Evolutionary conservation across 2,888 invertebrate genomes (phyloP).

Genomic region (Melanophora roralis): DNA sequence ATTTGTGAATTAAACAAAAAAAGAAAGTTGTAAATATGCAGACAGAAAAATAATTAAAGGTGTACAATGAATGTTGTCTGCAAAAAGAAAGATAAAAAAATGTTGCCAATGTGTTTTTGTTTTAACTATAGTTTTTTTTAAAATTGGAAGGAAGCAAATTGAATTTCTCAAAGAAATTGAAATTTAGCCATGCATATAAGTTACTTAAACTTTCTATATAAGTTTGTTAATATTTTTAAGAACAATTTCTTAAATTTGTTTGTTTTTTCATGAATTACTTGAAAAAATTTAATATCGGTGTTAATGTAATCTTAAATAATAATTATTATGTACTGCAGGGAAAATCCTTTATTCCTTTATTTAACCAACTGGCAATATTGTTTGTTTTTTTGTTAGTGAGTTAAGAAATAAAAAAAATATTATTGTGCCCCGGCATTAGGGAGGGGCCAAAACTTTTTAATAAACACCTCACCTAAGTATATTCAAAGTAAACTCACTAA

Average conservation of each 20-base stretch:
- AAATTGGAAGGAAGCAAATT: too few relatives aligned
- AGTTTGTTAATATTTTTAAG: too few relatives aligned
- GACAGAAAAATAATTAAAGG: slow-evolving; percentile 23
- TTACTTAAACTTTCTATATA: too few relatives aligned
- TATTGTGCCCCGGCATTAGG: slow-evolving; percentile 19
- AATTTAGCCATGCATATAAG: too few relatives aligned
- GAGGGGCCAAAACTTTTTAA: neutral
- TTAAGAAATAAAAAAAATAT: neutral
- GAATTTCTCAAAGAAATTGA: too few relatives aligned
- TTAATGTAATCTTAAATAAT: too few relatives aligned
- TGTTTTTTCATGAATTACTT: too few relatives aligned
- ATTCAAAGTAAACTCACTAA: neutral
- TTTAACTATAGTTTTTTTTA: too few relatives aligned
- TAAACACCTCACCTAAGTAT: neutral
- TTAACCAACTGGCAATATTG: slow-evolving; percentile 18
- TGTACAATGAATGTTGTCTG: slow-evolving; percentile 33
- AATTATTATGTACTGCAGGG: neutral
- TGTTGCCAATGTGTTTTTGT: slow-evolving; percentile 10
- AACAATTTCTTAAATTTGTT: too few relatives aligned
- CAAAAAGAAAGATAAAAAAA: slow-evolving; percentile 33
- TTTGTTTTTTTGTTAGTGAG: slow-evolving; percentile 22
- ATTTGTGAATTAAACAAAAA: slow-evolving; percentile 33
- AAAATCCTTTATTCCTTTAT: neutral
- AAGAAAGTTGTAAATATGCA: slow-evolving; percentile 34
- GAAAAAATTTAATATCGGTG: too few relatives aligned